Conservation (phyloP, 2,113 vertebrate species). For the Cepphus grylle region DNA sequence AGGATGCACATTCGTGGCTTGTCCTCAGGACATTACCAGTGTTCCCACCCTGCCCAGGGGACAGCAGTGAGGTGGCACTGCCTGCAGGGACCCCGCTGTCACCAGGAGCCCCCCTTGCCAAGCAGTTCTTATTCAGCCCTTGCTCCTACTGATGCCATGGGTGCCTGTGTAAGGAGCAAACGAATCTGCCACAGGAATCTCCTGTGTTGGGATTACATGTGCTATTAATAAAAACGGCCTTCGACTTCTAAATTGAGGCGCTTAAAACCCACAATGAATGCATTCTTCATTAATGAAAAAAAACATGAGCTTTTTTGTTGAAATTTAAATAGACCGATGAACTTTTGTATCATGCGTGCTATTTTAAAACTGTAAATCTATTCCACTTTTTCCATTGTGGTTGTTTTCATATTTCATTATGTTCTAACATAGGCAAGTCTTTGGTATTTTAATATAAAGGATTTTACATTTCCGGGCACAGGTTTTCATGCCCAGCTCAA, state of each 20-base stretch:
- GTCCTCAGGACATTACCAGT: neutral
- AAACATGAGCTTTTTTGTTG: neutral
- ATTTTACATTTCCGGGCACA: conserved; percentile 2
- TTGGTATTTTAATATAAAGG: neutral
- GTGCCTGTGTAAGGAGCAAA: neutral
- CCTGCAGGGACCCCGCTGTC: neutral
- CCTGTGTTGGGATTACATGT: conserved; percentile 4
- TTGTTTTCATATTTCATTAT: conserved; percentile 25
- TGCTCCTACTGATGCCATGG: neutral
- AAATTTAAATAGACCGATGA: conserved; percentile 44
- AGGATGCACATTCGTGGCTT: neutral
- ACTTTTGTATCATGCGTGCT: conserved; percentile 22
- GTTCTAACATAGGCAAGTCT: conserved; percentile 2
- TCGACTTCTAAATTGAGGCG: neutral
- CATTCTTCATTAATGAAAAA: conserved; percentile 13
- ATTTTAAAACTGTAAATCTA: conserved; percentile 51
- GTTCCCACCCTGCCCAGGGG: neutral
- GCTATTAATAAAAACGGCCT: conserved; percentile 58
- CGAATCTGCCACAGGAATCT: conserved; percentile 28
- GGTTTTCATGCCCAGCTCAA: neutral
- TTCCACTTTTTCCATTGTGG: conserved; percentile 41
- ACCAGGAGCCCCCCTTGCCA: neutral
- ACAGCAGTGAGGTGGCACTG: neutral
- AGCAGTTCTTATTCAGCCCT: neutral
- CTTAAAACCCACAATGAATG: conserved; percentile 54